Conservation (phyloP, 2,888 invertebrate genomes). For the Mimas tiliae region DNA sequence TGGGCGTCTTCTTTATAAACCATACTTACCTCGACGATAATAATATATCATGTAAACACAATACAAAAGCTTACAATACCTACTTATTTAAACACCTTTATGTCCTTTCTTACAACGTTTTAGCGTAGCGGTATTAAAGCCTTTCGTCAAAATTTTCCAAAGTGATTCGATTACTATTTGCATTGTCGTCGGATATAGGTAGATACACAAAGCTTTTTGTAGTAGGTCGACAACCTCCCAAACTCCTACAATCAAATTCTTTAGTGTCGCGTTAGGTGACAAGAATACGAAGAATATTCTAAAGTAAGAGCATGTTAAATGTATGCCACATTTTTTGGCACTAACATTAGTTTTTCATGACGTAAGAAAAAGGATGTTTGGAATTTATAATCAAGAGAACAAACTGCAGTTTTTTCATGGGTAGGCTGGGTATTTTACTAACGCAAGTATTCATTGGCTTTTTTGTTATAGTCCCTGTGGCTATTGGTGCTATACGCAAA, state of each 20-base stretch:
- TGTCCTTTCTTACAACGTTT: constrained; percentile 45
- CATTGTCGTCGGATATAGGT: constrained; percentile 57
- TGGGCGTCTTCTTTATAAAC: constrained; percentile 49
- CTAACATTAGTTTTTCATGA: constrained; percentile 8
- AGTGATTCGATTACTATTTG: constrained; percentile 65
- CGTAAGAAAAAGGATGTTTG: neutral
- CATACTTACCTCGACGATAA: constrained; percentile 28
- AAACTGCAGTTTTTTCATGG: no score
- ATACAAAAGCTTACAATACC: constrained; percentile 35
- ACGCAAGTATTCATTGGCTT: neutral
- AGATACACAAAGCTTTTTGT: constrained; percentile 61
- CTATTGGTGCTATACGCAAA: constrained; percentile 56
- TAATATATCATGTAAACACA: constrained; percentile 37
- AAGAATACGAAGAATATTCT: constrained; percentile 48
- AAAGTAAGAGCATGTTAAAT: constrained; percentile 33
- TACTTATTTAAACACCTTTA: constrained; percentile 44
- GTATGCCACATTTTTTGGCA: constrained; percentile 27
- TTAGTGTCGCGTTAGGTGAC: constrained; percentile 58
- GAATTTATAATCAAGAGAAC: neutral
- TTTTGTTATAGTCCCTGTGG: constrained; percentile 57
- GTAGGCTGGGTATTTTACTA: no score
- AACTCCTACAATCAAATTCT: constrained; percentile 65
- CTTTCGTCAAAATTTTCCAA: constrained; percentile 59
- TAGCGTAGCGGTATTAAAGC: constrained; percentile 55
- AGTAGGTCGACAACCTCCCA: constrained; percentile 65